Evolutionary conservation across 2,888 invertebrate genomes (phyloP).

Genomic region (Crocallis elinguaria): DNA sequence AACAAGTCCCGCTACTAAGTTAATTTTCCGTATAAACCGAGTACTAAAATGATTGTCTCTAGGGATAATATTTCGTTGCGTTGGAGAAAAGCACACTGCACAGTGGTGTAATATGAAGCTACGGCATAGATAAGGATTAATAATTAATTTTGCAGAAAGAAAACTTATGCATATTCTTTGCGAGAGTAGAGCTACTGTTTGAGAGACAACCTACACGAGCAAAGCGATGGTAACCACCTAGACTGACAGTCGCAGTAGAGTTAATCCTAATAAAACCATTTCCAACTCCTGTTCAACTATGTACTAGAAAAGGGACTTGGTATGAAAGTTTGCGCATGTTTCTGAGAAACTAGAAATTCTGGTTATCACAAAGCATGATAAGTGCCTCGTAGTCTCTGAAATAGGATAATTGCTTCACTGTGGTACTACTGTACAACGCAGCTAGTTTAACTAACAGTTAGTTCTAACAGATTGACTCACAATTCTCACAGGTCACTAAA

Average conservation of each 20-base stretch:
- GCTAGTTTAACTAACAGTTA: conserved; percentile 48
- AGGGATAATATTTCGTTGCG: conserved; percentile 46
- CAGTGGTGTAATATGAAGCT: background rate
- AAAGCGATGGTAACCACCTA: too few relatives aligned
- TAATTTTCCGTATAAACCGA: conserved; percentile 46
- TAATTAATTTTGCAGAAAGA: background rate
- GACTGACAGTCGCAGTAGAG: too few relatives aligned
- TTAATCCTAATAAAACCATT: too few relatives aligned
- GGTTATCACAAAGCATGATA: background rate
- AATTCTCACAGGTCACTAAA: too few relatives aligned
- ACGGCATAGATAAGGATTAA: background rate
- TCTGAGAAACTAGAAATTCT: background rate
- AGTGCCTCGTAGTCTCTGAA: background rate
- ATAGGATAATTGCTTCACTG: background rate
- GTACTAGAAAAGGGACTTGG: too few relatives aligned
- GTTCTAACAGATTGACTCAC: conserved; percentile 56
- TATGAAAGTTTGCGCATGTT: too few relatives aligned
- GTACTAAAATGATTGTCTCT: conserved; percentile 44
- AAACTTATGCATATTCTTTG: too few relatives aligned
- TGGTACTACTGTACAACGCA: conserved; percentile 28
- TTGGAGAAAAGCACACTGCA: conserved; percentile 17
- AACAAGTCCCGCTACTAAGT: conserved; percentile 40
- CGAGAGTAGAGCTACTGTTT: too few relatives aligned
- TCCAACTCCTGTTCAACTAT: too few relatives aligned
- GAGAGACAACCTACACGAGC: too few relatives aligned